phyloP scores from a whole-genome alignment of 2,113 vertebrate genomes.

The Felis catus region DNA sequence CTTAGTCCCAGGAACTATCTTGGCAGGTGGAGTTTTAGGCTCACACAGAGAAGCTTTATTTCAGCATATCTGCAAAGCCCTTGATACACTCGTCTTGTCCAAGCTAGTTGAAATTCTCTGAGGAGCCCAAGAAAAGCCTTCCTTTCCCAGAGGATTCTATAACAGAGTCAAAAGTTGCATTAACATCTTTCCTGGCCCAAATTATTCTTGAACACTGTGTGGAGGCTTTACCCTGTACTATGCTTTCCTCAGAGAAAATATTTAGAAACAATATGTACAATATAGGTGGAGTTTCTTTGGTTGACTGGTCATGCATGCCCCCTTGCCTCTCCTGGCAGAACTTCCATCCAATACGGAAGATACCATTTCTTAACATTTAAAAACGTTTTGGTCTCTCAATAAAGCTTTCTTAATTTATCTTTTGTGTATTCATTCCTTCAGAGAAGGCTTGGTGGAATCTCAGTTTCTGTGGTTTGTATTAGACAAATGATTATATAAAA shows the following conservation, averaged over 20 bases:
- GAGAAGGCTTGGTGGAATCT: neutral
- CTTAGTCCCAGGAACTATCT: neutral
- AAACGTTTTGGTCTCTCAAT: neutral
- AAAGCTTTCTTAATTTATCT: neutral
- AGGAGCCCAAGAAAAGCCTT: neutral
- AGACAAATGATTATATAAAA: neutral
- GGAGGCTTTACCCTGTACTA: neutral
- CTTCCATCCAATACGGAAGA: neutral
- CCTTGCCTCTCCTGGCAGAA: neutral
- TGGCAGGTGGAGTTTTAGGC: neutral
- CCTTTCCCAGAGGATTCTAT: neutral
- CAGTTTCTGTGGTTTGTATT: slow-evolving; percentile 4
- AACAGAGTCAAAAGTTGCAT: neutral
- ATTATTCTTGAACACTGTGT: neutral
- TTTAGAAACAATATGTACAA: neutral
- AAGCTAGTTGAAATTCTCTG: neutral
- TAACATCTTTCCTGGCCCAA: neutral
- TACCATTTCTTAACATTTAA: neutral
- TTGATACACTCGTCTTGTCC: neutral
- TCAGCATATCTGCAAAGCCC: neutral
- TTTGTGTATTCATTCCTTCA: neutral
- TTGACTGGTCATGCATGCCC: neutral
- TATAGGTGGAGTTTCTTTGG: neutral
- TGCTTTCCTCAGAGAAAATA: neutral
- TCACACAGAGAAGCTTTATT: neutral